These are phyloP conservation scores for Neotragus pygmaeus DNA, from an alignment of 2,113 vertebrate genomes.

Conservation along the genomic window DNA sequence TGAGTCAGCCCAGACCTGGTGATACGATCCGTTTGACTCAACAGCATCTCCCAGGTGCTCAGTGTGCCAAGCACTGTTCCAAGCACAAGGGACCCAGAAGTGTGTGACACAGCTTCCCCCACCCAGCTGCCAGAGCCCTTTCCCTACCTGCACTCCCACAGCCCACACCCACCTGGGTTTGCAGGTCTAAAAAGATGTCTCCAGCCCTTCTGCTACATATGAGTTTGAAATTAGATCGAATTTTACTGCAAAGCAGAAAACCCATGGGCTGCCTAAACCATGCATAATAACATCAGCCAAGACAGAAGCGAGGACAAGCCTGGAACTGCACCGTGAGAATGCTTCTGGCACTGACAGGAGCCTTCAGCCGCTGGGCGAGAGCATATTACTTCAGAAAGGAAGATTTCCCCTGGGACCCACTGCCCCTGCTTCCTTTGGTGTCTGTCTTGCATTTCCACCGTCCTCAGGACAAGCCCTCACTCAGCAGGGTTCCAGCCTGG, in stretches of 20 bases:
- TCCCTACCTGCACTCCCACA: background rate
- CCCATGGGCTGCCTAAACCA: background rate
- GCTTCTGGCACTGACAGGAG: background rate
- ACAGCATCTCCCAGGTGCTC: background rate
- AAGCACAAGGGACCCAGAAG: background rate
- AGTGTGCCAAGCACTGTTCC: background rate
- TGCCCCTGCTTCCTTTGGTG: background rate
- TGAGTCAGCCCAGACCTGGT: background rate
- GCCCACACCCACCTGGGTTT: background rate
- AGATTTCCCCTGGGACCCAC: background rate
- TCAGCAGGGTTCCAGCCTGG: background rate
- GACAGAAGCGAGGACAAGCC: background rate
- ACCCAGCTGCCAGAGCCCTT: background rate
- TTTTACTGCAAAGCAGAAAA: background rate
- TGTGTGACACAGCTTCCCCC: background rate
- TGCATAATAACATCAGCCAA: background rate
- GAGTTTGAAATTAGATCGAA: background rate
- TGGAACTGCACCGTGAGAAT: background rate
- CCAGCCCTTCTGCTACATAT: background rate
- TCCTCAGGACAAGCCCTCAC: background rate
- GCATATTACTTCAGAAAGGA: background rate
- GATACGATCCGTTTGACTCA: background rate
- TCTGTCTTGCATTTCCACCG: background rate
- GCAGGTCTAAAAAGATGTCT: background rate
- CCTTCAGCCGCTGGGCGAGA: background rate